Evolutionary conservation across 92 coral and sea anemone species (phyloP).

Genomic region (Montipora capitata): DNA sequence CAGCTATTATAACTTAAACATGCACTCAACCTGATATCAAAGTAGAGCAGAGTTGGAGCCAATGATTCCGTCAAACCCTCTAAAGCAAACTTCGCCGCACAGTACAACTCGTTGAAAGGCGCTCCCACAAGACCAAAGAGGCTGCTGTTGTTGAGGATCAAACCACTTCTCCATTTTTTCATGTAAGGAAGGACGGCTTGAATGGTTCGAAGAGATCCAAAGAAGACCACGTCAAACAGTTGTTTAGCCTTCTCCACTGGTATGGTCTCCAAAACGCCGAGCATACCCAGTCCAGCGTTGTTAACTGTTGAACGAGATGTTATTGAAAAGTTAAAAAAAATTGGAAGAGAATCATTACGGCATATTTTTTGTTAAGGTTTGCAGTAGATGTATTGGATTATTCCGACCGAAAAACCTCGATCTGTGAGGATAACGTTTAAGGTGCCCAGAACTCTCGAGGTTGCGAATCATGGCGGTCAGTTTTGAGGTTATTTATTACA

Average conservation of each 20-base stretch:
- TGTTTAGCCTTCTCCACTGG: conserved; percentile 63
- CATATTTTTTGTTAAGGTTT: no score
- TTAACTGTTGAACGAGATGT: conserved; percentile 70
- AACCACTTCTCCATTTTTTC: conserved; percentile 86
- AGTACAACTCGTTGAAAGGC: conserved; percentile 79
- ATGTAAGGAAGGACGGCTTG: conserved; percentile 89
- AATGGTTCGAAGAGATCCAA: conserved; percentile 80
- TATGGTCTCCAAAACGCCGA: conserved; percentile 69
- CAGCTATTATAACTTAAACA: neutral
- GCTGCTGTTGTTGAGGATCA: conserved; percentile 84
- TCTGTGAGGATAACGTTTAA: no score
- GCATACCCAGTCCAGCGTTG: conserved; percentile 88
- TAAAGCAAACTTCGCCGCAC: conserved; percentile 91
- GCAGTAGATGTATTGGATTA: no score
- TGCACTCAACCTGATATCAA: conserved; percentile 72
- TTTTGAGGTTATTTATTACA: no score
- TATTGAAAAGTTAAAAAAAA: neutral
- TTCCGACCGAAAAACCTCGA: no score
- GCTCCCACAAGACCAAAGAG: conserved; percentile 75
- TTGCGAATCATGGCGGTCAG: no score
- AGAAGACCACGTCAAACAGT: conserved; percentile 82
- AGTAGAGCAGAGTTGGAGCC: conserved; percentile 77
- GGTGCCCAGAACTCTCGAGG: no score
- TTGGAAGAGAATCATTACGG: no score
- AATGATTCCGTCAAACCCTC: conserved; percentile 87